phyloP scores from a whole-genome alignment of 2,113 vertebrate genomes.

The Paradoxurus hermaphroditus region DNA sequence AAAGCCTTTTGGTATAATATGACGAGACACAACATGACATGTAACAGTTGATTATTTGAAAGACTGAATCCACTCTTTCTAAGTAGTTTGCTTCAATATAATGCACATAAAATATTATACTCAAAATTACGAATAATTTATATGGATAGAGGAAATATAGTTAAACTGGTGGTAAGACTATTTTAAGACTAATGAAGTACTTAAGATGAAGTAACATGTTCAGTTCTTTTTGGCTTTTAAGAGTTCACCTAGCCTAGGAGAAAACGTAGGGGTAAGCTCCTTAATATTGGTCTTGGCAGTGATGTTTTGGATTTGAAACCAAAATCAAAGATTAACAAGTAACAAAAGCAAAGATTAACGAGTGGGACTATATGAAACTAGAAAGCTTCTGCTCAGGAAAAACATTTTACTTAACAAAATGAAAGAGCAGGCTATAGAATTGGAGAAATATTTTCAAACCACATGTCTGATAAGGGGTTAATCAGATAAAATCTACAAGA shows the following conservation, averaged over 20 bases:
- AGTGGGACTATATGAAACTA: neutral
- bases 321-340: neutral
- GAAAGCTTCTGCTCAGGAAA: neutral
- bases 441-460: neutral
- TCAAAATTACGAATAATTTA: neutral
- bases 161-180: neutral
- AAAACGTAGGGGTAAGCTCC: neutral
- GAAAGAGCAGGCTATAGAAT: neutral
- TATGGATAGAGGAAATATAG: neutral
- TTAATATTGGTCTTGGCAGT: neutral
- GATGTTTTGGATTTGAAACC: neutral
- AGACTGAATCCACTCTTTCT: neutral
- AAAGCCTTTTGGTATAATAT: neutral
- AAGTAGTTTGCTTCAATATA: neutral
- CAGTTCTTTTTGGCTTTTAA: neutral
- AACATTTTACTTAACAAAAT: neutral
- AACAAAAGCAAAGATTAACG: neutral
- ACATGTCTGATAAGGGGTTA: neutral
- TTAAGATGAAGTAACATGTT: neutral
- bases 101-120: neutral
- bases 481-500: neutral
- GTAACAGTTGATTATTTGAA: neutral
- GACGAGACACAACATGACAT: neutral
- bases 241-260: neutral
- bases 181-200: neutral